Base-by-base conservation (phyloP, 2,888 invertebrate species). In the Epiperipatus broadwayi region DNA sequence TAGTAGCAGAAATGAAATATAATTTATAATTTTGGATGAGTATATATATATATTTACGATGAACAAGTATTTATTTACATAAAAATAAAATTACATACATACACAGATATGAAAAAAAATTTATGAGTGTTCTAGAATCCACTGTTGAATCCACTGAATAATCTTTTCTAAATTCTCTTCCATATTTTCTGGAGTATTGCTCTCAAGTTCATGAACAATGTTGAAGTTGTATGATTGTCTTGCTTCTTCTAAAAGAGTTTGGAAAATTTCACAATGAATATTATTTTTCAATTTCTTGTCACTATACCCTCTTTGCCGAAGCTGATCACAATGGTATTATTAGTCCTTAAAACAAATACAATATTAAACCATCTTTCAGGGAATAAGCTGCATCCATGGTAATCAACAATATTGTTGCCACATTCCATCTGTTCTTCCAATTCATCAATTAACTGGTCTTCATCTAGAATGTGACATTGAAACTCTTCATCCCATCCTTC, bases 331-430 rank as follows among this genome's bases (percentile, higher is more conserved):
- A 70, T 60, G 4, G 79, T 78, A 52, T 87, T 97, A 49, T 81
- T 72, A 32, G 89, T 78, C 46, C 84, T 68, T 21, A 97, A 66
- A 0, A 97, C 91, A 64, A 91, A 85, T 1, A 97, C 81, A 21
- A 75, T 76, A 55, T 93, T 83, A 63, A 95, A 95, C 87, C 89
- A 95, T 41, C 89, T 66, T 58, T 93, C 83, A 0, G 97, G 95
- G 78, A 97, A 71, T 55, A 97, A 84, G 40, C 95, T 95, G 54
- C 84, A 81, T 22, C 87, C 78, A 56, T 97, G 95, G 58, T 95
- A 97, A 55, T 97, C 97, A 0, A 95, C 77, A 46, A 97, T 72
- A 52, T 80, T 79, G 10, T 91, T 91, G 16, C 95, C 95, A 49
- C 71, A 66, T 10, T 63, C 57, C 73, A 91, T 78, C 48, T 70